These are phyloP conservation scores for Empis livida DNA, from an alignment of 2,888 invertebrate genomes.

Conservation along the genomic window DNA sequence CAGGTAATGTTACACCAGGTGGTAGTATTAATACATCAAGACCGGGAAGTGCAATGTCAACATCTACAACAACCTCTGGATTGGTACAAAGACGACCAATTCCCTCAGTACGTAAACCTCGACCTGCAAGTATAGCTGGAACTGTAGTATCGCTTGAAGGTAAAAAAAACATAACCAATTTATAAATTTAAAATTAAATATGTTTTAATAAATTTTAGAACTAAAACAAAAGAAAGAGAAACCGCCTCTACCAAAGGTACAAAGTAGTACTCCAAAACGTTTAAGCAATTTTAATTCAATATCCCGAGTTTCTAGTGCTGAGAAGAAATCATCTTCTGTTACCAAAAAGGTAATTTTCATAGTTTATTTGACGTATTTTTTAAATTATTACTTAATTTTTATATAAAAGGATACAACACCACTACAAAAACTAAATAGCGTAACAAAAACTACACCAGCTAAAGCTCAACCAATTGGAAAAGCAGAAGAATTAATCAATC, in stretches of 20 bases:
- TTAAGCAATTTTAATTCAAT: conserved; percentile 31
- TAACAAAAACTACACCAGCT: too few species aligned
- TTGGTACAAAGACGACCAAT: conserved; percentile 47
- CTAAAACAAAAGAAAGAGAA: conserved; percentile 34
- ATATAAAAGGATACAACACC: too few species aligned
- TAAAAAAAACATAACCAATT: conserved; percentile 14
- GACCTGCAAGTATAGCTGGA: conserved; percentile 72
- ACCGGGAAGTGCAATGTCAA: conserved; percentile 76
- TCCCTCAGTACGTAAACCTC: conserved; percentile 51
- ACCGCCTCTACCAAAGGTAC: conserved; percentile 39
- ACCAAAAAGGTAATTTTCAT: conserved; percentile 24
- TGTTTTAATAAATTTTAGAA: conserved; percentile 6
- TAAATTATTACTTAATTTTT: too few species aligned
- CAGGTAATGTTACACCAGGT: conserved; percentile 60
- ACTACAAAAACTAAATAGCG: too few species aligned
- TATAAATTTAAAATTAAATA: background rate
- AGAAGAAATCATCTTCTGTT: conserved; percentile 24
- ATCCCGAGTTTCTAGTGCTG: conserved; percentile 25
- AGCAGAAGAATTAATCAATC: background rate
- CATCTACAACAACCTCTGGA: conserved; percentile 52
- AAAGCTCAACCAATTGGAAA: background rate
- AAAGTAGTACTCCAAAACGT: conserved; percentile 36
- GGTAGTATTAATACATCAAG: conserved; percentile 53
- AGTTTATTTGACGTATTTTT: too few species aligned
- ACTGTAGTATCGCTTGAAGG: conserved; percentile 57